Percentiles rank a stretch among this genome's conserved stretches.
Evolutionary conservation across 2,888 invertebrate genomes (phyloP).

Genomic region (Labia minor): DNA sequence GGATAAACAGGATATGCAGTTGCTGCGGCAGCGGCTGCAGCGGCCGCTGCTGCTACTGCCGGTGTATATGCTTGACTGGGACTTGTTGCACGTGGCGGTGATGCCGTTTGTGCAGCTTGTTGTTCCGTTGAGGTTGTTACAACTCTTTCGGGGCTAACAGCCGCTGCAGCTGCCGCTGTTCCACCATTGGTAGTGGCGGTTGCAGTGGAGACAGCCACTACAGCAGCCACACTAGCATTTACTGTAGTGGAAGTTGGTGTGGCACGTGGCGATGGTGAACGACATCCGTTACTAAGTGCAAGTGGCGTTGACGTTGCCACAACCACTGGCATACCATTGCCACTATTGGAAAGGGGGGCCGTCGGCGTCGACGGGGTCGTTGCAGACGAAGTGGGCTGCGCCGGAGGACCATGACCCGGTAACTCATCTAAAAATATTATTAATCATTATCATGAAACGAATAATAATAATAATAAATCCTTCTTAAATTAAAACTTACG

Average conservation of each 20-base stretch:
- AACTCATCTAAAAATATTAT: conserved; percentile 35
- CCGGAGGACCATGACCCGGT: conserved; percentile 31
- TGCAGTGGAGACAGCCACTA: conserved; percentile 20
- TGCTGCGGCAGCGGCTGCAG: conserved; percentile 23
- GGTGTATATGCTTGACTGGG: conserved; percentile 22
- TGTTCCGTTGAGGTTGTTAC: conserved; percentile 46
- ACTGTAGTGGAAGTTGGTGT: background rate
- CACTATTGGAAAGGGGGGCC: conserved; percentile 21
- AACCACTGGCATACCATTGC: conserved; percentile 24
- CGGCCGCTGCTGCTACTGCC: conserved; percentile 29
- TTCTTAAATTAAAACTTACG: conserved; percentile 34
- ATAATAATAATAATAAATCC: too few relatives aligned
- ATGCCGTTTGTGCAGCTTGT: conserved; percentile 49
- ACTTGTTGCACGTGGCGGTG: conserved; percentile 33
- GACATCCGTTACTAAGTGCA: conserved; percentile 36
- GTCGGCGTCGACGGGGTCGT: conserved; percentile 23
- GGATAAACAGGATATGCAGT: conserved; percentile 43
- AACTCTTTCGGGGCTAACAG: conserved; percentile 16
- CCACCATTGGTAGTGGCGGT: conserved; percentile 19
- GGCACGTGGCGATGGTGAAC: background rate
- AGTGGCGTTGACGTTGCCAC: conserved; percentile 53
- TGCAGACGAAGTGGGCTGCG: conserved; percentile 18
- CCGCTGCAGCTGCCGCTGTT: conserved; percentile 20
- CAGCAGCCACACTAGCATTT: conserved; percentile 18
- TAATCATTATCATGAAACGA: too few relatives aligned